A percentile compares a stretch with the other conserved stretches of the same genome.
phyloP scores from a whole-genome alignment of 2,113 vertebrate genomes.

The Anguilla japonica region DNA sequence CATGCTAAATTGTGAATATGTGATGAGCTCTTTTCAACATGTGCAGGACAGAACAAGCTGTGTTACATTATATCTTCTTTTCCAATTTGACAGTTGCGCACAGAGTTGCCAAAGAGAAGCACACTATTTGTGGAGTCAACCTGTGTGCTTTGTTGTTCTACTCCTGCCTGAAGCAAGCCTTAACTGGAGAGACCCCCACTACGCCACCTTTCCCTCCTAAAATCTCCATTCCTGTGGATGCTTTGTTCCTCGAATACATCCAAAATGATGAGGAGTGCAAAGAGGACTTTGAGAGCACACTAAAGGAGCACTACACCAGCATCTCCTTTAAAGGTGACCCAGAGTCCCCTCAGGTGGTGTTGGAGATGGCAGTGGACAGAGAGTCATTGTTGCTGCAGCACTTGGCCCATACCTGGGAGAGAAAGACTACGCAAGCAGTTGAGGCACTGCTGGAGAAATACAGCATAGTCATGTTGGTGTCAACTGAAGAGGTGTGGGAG shows the following conservation, averaged over 20 bases:
- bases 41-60: not conserved
- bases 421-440: constrained; percentile 28
- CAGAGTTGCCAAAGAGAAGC: constrained; percentile 37
- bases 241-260: constrained; percentile 31
- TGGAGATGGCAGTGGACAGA: constrained; percentile 42
- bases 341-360: constrained; percentile 6
- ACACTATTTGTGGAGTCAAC: constrained; percentile 31
- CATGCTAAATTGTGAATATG: not conserved
- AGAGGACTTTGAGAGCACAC: constrained; percentile 37
- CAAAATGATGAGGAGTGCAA: constrained; percentile 18
- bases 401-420: constrained; percentile 48
- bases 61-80: not conserved
- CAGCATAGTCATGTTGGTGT: constrained; percentile 11
- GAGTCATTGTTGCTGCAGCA: constrained; percentile 37
- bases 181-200: constrained; percentile 35
- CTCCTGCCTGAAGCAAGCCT: constrained; percentile 37
- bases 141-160: constrained; percentile 44
- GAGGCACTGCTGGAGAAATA: constrained; percentile 39
- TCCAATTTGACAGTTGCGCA: constrained; percentile 40
- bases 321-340: constrained; percentile 24
- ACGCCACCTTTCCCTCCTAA: constrained; percentile 24
- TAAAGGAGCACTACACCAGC: constrained; percentile 36
- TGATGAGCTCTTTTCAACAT: not conserved
- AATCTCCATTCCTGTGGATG: constrained; percentile 28
- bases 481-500: constrained; percentile 47